These are phyloP conservation scores for Diabrotica virgifera DNA, from an alignment of 1,140 invertebrate species.

Conservation along the genomic window DNA sequence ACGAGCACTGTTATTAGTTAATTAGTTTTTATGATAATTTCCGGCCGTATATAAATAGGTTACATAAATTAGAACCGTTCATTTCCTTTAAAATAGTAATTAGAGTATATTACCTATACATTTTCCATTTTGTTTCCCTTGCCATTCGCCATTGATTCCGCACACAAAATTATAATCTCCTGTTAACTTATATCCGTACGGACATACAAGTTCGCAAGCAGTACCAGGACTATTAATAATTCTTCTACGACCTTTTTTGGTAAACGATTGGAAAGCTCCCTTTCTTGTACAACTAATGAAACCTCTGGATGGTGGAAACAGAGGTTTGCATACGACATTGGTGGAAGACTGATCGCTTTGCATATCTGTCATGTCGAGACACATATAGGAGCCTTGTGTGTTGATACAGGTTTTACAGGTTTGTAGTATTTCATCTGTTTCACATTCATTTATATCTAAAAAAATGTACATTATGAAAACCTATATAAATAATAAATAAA, in stretches of 20 bases:
- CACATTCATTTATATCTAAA: constrained; percentile 36
- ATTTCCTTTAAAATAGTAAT: too few species aligned
- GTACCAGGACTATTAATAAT: constrained; percentile 25
- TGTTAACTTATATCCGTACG: constrained; percentile 14
- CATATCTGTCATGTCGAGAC: constrained; percentile 5
- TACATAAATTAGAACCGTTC: too few species aligned
- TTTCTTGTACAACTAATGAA: constrained; percentile 26
- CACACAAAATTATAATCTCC: constrained; percentile 21
- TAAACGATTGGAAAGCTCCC: constrained; percentile 12
- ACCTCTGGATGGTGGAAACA: constrained; percentile 23
- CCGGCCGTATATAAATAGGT: too few species aligned
- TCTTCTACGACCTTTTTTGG: constrained; percentile 11
- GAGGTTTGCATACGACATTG: constrained; percentile 18
- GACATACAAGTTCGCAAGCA: constrained; percentile 7
- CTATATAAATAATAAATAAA: too few species aligned
- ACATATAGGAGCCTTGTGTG: constrained; percentile 30
- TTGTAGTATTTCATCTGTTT: constrained; percentile 19
- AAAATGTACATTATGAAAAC: constrained; percentile 9
- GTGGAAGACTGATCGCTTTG: constrained; percentile 19
- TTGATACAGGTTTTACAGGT: constrained; percentile 30
- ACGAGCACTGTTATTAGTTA: too few species aligned
- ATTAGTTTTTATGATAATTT: too few species aligned
- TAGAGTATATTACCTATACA: constrained; percentile 18
- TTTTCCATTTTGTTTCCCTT: constrained; percentile 17
- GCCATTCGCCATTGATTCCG: constrained; percentile 21